phyloP scores from a whole-genome alignment of 2,113 vertebrate genomes.

The Phoenicopterus ruber region DNA sequence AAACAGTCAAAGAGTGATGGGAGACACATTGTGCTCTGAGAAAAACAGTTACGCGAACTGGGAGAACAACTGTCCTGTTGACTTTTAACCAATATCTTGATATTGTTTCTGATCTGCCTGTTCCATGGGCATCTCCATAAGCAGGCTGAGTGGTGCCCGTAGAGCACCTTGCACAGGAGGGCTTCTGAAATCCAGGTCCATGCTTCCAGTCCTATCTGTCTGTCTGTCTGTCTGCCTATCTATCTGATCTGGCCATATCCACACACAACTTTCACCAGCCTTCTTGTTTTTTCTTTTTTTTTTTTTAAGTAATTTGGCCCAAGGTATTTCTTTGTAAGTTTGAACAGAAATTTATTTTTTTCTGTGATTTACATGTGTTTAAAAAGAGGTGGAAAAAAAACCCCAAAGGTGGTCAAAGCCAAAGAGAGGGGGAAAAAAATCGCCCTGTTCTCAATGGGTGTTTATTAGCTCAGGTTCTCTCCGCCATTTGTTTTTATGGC shows the following conservation, averaged over 20 bases:
- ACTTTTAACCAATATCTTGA: neutral
- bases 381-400: neutral
- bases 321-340: neutral
- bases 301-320: neutral
- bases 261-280: neutral
- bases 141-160: neutral
- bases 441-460: neutral
- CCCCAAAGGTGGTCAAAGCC: neutral
- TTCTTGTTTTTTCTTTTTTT: too few species aligned
- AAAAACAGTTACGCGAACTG: neutral
- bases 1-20: neutral
- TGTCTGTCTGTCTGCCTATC: neutral
- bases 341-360: neutral
- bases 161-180: neutral
- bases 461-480: conserved; percentile 20
- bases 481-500: conserved; percentile 3
- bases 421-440: neutral
- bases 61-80: neutral
- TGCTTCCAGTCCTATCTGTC: neutral
- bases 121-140: neutral
- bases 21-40: neutral
- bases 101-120: neutral
- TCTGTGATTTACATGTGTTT: neutral
- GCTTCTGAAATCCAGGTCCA: neutral
- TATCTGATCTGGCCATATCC: neutral